Evolutionary conservation across 1,140 invertebrate species (phyloP).

Genomic region (Micrasema minimum): DNA sequence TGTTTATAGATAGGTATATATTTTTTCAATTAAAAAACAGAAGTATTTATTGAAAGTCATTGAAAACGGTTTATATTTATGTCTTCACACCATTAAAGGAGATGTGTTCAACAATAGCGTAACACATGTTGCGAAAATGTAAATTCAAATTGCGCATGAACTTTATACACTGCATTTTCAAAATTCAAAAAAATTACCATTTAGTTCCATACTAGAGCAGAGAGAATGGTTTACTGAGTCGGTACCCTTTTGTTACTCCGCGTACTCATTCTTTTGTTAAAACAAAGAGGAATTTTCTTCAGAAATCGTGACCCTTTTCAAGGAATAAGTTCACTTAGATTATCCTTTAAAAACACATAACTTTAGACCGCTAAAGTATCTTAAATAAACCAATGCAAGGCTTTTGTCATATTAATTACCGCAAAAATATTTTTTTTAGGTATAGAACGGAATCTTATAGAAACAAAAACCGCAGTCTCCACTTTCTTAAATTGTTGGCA

Average conservation of each 20-base stretch:
- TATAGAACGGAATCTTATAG: too few species aligned
- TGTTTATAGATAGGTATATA: too few species aligned
- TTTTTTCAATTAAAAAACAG: too few species aligned
- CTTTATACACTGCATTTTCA: conserved; percentile 30
- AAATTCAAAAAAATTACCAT: conserved; percentile 42
- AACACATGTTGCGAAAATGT: conserved; percentile 36
- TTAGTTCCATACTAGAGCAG: conserved; percentile 41
- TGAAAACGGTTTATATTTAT: conserved; percentile 6
- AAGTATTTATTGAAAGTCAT: too few species aligned
- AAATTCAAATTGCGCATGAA: conserved; percentile 36
- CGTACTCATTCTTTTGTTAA: conserved; percentile 40
- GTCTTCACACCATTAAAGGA: conserved; percentile 25
- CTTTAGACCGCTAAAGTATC: too few species aligned
- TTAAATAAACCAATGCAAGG: too few species aligned
- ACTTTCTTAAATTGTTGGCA: too few species aligned
- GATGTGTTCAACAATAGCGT: conserved; percentile 25
- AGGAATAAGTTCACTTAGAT: not conserved
- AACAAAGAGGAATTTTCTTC: conserved; percentile 17
- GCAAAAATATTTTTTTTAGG: too few species aligned
- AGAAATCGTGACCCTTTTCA: conserved; percentile 32
- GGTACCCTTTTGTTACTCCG: conserved; percentile 28
- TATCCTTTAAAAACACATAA: too few species aligned
- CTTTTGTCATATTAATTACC: too few species aligned
- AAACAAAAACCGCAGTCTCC: too few species aligned
- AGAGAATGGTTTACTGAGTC: conserved; percentile 21